A percentile compares a stretch with the other conserved stretches of the same genome.
Conservation (phyloP, 2,113 vertebrate species). For the Strix aluco region DNA sequence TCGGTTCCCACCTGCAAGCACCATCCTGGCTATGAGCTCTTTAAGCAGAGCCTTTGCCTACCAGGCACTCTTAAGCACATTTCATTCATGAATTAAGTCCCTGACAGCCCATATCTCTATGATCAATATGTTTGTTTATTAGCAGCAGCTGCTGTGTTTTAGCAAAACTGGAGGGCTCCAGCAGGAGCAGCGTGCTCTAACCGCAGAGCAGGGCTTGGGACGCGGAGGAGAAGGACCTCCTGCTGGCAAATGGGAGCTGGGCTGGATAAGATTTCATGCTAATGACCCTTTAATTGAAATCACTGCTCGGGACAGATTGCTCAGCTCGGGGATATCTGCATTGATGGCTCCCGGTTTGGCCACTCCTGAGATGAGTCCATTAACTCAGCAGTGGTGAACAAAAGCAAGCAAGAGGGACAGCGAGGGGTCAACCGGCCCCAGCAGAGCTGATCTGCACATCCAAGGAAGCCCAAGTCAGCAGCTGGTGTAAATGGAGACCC, state of each 20-base stretch:
- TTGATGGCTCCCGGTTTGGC: slow-evolving; percentile 50
- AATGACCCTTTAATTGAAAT: slow-evolving; percentile 84
- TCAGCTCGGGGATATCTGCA: slow-evolving; percentile 46
- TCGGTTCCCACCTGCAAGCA: not conserved
- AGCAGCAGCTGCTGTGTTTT: slow-evolving; percentile 79
- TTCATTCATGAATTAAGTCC: slow-evolving; percentile 84
- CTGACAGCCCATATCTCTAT: slow-evolving; percentile 81
- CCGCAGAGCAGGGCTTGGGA: slow-evolving; percentile 68
- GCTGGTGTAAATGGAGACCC: not conserved
- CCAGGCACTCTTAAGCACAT: slow-evolving; percentile 65
- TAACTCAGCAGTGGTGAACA: slow-evolving; percentile 30
- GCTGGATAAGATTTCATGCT: slow-evolving; percentile 76
- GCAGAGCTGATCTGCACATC: not conserved
- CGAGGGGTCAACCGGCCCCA: not conserved
- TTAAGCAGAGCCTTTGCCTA: slow-evolving; percentile 60
- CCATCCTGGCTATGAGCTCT: slow-evolving; percentile 27
- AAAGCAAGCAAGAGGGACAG: not conserved
- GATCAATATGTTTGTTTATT: slow-evolving; percentile 87
- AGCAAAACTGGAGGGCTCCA: slow-evolving; percentile 65
- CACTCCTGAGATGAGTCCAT: slow-evolving; percentile 58
- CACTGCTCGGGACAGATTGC: slow-evolving; percentile 58
- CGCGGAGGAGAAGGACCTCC: slow-evolving; percentile 52
- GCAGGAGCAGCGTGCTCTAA: slow-evolving; percentile 43
- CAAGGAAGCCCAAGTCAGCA: not conserved
- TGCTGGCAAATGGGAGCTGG: slow-evolving; percentile 70